Conservation (phyloP, 2,797 vertebrate genomes). For the Hoplostethus mediterraneus region DNA sequence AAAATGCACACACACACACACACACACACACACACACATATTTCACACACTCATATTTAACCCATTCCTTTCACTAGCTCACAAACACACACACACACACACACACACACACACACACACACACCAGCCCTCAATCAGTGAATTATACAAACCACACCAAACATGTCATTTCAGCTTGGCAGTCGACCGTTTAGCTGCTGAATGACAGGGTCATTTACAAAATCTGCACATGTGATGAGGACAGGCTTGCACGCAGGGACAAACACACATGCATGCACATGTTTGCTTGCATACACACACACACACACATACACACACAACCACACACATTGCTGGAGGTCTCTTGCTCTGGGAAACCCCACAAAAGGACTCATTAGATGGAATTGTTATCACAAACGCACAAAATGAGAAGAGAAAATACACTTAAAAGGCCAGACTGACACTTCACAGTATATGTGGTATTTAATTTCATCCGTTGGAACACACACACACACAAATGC, state of each 20-base stretch:
- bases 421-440: background rate
- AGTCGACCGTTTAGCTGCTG: conserved; percentile 59
- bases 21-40: background rate
- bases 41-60: background rate
- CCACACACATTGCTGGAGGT: conserved; percentile 7
- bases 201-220: conserved; percentile 64
- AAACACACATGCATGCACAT: conserved; percentile 3
- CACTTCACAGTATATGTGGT: background rate
- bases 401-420: background rate
- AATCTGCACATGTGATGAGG: conserved; percentile 21
- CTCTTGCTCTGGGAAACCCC: background rate
- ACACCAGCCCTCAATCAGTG: conserved; percentile 62
- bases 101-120: conserved; percentile 12
- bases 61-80: conserved; percentile 31
- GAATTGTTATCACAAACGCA: conserved; percentile 10
- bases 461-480: background rate
- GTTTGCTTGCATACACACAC: background rate
- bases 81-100: background rate
- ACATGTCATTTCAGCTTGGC: conserved; percentile 72
- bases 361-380: conserved; percentile 2
- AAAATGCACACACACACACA: background rate
- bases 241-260: background rate
- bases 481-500: conserved; percentile 3
- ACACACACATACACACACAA: conserved; percentile 8
- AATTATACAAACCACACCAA: conserved; percentile 70